phyloP scores from a whole-genome alignment of 1,140 invertebrate species.

The Heliconius eleuchia region DNA sequence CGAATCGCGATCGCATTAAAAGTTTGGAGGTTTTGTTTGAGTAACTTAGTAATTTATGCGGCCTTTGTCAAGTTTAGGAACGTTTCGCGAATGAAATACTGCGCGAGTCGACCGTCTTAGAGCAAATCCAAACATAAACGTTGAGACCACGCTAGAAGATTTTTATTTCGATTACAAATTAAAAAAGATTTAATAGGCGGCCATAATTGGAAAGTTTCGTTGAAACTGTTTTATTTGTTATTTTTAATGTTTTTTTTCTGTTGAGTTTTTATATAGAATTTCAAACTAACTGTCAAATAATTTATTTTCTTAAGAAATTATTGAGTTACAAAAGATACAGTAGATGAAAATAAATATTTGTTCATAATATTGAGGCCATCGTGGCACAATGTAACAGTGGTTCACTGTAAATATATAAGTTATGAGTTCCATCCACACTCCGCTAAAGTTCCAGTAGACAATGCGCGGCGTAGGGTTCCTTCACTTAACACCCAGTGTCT shows the following conservation, averaged over 20 bases:
- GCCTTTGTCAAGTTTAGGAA: slow-evolving; percentile 50
- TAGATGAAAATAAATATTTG: too few relatives aligned
- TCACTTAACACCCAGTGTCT: too few relatives aligned
- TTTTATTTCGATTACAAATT: slow-evolving; percentile 14
- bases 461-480: too few relatives aligned
- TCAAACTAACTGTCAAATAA: too few relatives aligned
- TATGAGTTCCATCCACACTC: too few relatives aligned
- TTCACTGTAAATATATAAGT: too few relatives aligned
- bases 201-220: neutral
- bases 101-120: slow-evolving; percentile 39
- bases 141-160: slow-evolving; percentile 19
- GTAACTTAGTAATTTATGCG: slow-evolving; percentile 63
- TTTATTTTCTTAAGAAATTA: too few relatives aligned
- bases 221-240: neutral
- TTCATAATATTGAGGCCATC: too few relatives aligned
- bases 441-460: too few relatives aligned
- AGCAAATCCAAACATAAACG: slow-evolving; percentile 27
- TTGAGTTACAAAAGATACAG: too few relatives aligned
- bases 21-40: slow-evolving; percentile 43
- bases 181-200: neutral
- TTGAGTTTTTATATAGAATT: neutral
- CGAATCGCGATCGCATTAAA: slow-evolving; percentile 41
- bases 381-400: too few relatives aligned
- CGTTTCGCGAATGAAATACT: slow-evolving; percentile 37
- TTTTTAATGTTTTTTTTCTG: neutral